These are phyloP conservation scores for Caenorhabditis wallacei DNA, from an alignment of 2,888 invertebrate species.

Conservation along the genomic window DNA sequence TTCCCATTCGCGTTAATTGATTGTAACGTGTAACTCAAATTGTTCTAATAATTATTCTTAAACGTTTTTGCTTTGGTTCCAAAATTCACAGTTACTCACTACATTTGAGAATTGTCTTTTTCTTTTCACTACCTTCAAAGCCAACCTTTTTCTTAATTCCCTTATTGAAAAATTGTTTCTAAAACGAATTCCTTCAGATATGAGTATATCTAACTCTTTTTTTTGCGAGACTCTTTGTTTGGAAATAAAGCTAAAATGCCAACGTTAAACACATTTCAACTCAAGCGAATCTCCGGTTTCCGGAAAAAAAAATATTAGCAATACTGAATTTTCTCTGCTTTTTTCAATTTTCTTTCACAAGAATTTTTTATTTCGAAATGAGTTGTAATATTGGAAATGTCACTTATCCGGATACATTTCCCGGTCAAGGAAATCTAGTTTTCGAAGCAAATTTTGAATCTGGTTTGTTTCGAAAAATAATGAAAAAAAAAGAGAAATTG, in stretches of 20 bases:
- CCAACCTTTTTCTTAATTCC: background rate
- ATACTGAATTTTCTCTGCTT: background rate
- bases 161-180: background rate
- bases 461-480: conserved; percentile 80
- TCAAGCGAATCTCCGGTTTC: conserved; percentile 14
- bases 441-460: conserved; percentile 86
- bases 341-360: background rate
- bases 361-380: conserved; percentile 15
- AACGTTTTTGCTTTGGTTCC: background rate
- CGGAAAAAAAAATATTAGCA: background rate
- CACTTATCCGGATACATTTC: conserved; percentile 82
- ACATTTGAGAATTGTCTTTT: background rate
- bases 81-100: conserved; percentile 23
- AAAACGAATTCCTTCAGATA: no score
- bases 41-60: no score
- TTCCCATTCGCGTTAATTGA: conserved; percentile 26
- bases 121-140: background rate
- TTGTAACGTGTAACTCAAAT: background rate
- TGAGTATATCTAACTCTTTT: no score
- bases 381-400: conserved; percentile 84
- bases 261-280: conserved; percentile 2
- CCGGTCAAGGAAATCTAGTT: conserved; percentile 84
- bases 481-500: background rate
- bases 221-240: no score
- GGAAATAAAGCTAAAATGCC: background rate